Evolutionary conservation across 2,888 invertebrate species (phyloP).

Genomic region (Chironomus tentans): DNA sequence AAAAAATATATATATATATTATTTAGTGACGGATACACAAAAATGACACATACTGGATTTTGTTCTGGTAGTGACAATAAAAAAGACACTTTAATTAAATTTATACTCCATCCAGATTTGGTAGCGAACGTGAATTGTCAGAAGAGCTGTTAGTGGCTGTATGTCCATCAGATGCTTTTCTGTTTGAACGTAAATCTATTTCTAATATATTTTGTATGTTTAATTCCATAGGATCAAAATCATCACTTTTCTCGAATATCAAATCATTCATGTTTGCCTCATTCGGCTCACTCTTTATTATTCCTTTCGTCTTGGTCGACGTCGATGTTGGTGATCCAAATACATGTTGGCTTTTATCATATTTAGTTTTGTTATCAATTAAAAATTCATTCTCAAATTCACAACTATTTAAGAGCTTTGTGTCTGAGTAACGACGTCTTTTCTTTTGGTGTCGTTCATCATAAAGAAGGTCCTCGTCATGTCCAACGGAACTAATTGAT

Average conservation of each 20-base stretch:
- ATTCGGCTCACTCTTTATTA: not conserved
- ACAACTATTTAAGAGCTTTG: conserved; percentile 37
- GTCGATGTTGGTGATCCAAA: conserved; percentile 20
- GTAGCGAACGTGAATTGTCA: conserved; percentile 1
- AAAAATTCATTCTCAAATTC: conserved; percentile 30
- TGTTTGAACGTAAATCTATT: conserved; percentile 41
- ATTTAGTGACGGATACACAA: too few species aligned
- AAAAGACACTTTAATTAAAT: too few species aligned
- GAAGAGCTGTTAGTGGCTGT: not conserved
- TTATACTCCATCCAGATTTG: not conserved
- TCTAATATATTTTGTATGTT: conserved; percentile 44
- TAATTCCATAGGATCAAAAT: conserved; percentile 45
- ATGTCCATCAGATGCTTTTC: not conserved
- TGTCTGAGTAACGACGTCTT: conserved; percentile 41
- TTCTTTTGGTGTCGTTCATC: conserved; percentile 33
- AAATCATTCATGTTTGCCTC: not conserved
- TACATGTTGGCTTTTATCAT: not conserved
- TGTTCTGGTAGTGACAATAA: too few species aligned
- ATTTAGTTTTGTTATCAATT: not conserved
- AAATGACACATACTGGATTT: too few species aligned
- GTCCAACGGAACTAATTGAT: conserved; percentile 30
- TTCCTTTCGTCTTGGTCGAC: not conserved
- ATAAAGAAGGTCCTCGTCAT: conserved; percentile 31
- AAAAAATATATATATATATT: too few species aligned
- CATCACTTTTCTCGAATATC: conserved; percentile 36